phyloP scores from a whole-genome alignment of 2,113 vertebrate genomes.

The Xyliphius kryptos region DNA sequence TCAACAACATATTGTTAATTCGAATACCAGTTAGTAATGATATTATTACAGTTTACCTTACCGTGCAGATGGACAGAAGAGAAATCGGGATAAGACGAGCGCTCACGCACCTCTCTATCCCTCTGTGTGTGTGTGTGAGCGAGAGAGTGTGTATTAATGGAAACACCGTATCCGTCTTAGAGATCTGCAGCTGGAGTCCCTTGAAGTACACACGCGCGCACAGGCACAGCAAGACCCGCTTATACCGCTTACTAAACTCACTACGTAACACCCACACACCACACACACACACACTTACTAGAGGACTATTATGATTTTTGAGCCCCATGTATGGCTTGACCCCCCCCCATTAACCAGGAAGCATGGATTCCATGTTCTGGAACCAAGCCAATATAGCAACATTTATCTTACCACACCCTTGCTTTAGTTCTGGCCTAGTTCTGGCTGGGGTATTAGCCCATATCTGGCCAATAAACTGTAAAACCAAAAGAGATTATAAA shows the following conservation, averaged over 20 bases:
- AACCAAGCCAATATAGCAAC: too few species aligned
- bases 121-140: too few species aligned
- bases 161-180: neutral
- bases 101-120: neutral
- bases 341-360: too few species aligned
- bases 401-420: too few species aligned
- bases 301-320: too few species aligned
- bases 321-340: too few species aligned
- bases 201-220: conserved; percentile 1
- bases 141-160: neutral
- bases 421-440: too few species aligned
- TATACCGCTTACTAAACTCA: neutral
- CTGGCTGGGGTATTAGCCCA: too few species aligned
- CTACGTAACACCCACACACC: neutral
- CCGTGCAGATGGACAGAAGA: conserved; percentile 6
- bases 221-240: neutral
- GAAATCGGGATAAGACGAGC: neutral
- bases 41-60: neutral
- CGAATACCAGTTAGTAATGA: neutral
- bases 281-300: too few species aligned
- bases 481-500: too few species aligned
- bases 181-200: neutral
- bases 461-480: too few species aligned
- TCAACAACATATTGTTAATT: neutral
- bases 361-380: too few species aligned